Percentiles rank a stretch among this genome's conserved stretches.
phyloP scores from a whole-genome alignment of 2,113 vertebrate genomes.

The mouse (Mus musculus) region DNA sequence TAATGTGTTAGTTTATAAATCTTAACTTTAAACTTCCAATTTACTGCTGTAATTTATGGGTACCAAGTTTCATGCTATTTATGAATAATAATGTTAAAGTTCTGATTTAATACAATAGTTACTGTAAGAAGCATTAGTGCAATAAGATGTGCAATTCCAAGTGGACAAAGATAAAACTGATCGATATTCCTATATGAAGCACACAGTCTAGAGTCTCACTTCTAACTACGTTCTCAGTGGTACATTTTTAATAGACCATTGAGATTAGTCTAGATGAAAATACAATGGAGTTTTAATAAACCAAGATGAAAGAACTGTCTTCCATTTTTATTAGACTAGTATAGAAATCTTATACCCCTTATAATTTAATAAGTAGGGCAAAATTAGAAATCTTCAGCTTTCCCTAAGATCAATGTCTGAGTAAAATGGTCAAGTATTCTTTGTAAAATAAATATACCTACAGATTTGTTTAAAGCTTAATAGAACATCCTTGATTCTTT shows the following conservation, averaged over 20 bases:
- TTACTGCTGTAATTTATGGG: slow-evolving; percentile 83
- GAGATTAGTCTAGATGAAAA: slow-evolving; percentile 44
- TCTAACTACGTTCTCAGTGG: slow-evolving; percentile 66
- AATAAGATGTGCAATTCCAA: slow-evolving; percentile 80
- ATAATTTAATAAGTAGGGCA: slow-evolving; percentile 64
- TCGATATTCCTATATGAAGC: slow-evolving; percentile 77
- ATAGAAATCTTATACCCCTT: not conserved
- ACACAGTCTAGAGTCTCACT: slow-evolving; percentile 39
- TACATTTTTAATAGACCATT: slow-evolving; percentile 65
- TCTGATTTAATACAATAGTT: slow-evolving; percentile 83
- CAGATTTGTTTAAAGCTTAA: not conserved
- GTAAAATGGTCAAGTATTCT: slow-evolving; percentile 25
- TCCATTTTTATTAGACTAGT: slow-evolving; percentile 60
- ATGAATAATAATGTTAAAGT: slow-evolving; percentile 75
- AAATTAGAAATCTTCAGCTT: slow-evolving; percentile 34
- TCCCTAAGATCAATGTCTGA: slow-evolving; percentile 28
- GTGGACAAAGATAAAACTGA: slow-evolving; percentile 74
- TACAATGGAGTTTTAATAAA: slow-evolving; percentile 60
- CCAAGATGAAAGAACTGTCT: slow-evolving; percentile 25
- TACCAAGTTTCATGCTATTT: slow-evolving; percentile 77
- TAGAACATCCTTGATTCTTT: slow-evolving; percentile 1
- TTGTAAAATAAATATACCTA: not conserved
- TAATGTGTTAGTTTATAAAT: slow-evolving; percentile 84
- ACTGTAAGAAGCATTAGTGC: slow-evolving; percentile 81
- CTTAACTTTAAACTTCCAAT: slow-evolving; percentile 82